phyloP scores from a whole-genome alignment of 2,888 invertebrate genomes.

The Patella depressa region DNA sequence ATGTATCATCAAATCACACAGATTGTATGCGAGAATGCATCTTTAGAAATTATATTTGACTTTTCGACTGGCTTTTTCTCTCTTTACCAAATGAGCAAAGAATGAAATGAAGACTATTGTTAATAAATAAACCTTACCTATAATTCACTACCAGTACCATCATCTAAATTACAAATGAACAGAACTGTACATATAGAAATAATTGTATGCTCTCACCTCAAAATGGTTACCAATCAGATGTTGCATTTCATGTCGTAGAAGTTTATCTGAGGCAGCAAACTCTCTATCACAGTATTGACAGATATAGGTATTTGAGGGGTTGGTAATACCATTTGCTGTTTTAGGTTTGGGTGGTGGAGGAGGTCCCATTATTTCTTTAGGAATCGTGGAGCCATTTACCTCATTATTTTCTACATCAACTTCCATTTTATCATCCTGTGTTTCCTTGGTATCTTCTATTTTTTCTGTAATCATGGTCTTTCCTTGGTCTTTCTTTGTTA shows the following conservation, averaged over 20 bases:
- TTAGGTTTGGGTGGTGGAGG: not conserved
- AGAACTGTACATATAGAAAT: not conserved
- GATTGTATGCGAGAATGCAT: no score
- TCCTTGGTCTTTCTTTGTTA: conserved; percentile 19
- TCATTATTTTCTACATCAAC: conserved; percentile 14
- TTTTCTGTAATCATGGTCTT: conserved; percentile 21
- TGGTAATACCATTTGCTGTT: conserved; percentile 11
- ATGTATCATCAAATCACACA: no score
- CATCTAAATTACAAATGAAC: no score
- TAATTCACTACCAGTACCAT: no score
- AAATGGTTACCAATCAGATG: conserved; percentile 65
- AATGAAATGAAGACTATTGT: no score
- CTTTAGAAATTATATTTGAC: no score
- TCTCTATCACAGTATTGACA: conserved; percentile 68
- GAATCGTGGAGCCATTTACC: not conserved
- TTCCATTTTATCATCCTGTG: conserved; percentile 4
- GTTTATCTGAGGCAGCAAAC: conserved; percentile 55
- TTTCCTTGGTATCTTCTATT: conserved; percentile 7
- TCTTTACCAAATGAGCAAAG: no score
- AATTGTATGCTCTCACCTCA: conserved; percentile 47
- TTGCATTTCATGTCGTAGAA: conserved; percentile 64
- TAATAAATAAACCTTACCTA: no score
- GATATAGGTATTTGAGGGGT: conserved; percentile 37
- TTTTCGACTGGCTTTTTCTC: no score
- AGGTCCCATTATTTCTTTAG: conserved; percentile 2